These are phyloP conservation scores for Tretioscincus oriximinensis DNA, from an alignment of 2,113 vertebrate species.

Conservation along the genomic window DNA sequence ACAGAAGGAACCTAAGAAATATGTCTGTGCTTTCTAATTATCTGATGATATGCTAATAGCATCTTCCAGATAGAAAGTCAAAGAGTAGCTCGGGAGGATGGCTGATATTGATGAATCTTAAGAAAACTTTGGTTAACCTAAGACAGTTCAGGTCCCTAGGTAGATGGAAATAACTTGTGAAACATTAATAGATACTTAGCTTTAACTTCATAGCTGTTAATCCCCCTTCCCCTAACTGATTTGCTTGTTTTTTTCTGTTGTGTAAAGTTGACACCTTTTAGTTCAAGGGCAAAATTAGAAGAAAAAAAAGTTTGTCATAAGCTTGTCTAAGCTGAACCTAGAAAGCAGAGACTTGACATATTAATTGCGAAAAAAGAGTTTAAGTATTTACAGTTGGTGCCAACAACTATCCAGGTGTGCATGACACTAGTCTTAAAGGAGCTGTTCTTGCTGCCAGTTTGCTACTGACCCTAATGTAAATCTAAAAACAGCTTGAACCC, in stretches of 20 bases:
- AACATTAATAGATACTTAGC: not conserved
- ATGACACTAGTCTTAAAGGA: too few species aligned
- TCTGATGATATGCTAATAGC: slow-evolving; percentile 9
- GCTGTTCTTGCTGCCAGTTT: too few species aligned
- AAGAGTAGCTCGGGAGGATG: not conserved
- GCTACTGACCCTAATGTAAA: not conserved
- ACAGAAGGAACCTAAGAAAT: not conserved
- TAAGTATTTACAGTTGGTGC: not conserved
- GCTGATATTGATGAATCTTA: slow-evolving; percentile 6
- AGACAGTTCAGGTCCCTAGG: not conserved
- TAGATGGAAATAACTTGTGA: not conserved
- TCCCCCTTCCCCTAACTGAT: not conserved
- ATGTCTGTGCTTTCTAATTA: not conserved
- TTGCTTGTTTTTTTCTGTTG: not conserved
- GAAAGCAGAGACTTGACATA: not conserved
- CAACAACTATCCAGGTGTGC: too few species aligned
- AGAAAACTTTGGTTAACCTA: slow-evolving; percentile 27
- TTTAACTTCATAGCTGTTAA: slow-evolving; percentile 2
- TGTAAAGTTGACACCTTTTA: slow-evolving; percentile 1
- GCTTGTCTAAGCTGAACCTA: not conserved
- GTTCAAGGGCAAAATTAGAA: slow-evolving; percentile 23
- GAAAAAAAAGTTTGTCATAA: not conserved
- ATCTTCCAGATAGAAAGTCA: slow-evolving; percentile 18
- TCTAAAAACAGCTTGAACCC: too few species aligned
- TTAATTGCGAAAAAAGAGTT: slow-evolving; percentile 23